These are phyloP conservation scores for Caenorhabditis tropicalis DNA, from an alignment of 1,140 invertebrate species.

Conservation along the genomic window DNA sequence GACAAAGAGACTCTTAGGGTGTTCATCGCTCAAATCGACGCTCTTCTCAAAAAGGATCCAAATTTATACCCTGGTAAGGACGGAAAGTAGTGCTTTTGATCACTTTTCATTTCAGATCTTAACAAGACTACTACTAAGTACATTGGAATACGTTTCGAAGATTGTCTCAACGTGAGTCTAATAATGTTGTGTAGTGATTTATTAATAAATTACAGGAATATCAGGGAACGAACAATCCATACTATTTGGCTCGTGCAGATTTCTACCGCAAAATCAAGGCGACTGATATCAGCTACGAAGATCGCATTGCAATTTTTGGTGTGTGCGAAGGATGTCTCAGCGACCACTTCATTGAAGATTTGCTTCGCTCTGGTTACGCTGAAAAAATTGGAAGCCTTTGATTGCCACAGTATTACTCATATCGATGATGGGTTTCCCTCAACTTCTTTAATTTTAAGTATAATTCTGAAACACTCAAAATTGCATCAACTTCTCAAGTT, in stretches of 20 bases:
- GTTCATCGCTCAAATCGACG: no score
- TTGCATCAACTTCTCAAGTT: no score
- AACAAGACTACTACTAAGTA: no score
- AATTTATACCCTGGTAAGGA: no score
- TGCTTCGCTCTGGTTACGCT: not conserved
- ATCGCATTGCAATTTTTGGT: not conserved
- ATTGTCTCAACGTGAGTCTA: not conserved
- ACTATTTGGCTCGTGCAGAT: not conserved
- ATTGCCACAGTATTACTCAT: not conserved
- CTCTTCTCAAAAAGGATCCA: no score
- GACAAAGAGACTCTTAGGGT: no score
- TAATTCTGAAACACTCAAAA: no score
- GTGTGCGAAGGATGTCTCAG: not conserved
- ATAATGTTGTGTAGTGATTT: not conserved
- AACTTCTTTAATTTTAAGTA: no score
- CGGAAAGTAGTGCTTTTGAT: no score
- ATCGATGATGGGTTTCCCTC: not conserved
- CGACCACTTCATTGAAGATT: not conserved
- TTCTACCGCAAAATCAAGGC: not conserved
- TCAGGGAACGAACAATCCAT: not conserved
- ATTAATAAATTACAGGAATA: not conserved
- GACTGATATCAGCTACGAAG: not conserved
- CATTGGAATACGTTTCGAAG: not conserved
- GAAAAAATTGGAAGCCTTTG: not conserved
- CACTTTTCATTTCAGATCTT: no score